These are phyloP conservation scores for Triplophysa bombifrons DNA, from an alignment of 2,797 vertebrate genomes.

Conservation along the genomic window DNA sequence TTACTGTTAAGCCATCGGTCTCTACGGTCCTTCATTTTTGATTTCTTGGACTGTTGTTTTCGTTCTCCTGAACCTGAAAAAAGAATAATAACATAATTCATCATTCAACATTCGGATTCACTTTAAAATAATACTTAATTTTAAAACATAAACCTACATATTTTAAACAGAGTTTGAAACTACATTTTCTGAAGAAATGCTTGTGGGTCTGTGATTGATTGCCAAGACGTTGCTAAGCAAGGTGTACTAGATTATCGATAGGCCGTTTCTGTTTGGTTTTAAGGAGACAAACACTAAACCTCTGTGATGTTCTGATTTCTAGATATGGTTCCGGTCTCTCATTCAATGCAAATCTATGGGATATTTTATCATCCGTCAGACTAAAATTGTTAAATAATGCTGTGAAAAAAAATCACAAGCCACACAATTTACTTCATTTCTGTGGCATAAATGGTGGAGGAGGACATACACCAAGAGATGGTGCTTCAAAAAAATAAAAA, in stretches of 20 bases:
- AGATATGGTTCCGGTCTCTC: too few relatives aligned
- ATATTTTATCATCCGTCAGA: neutral
- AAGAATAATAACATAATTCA: neutral
- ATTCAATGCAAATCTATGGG: too few relatives aligned
- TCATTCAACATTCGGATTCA: neutral
- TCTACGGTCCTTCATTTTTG: slow-evolving; percentile 77
- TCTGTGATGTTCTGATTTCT: neutral
- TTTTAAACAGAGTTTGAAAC: too few relatives aligned
- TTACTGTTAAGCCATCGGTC: slow-evolving; percentile 78
- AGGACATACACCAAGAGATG: too few relatives aligned
- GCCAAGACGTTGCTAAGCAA: neutral
- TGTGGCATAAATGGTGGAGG: too few relatives aligned
- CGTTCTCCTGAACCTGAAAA: slow-evolving; percentile 63
- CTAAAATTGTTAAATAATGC: too few relatives aligned
- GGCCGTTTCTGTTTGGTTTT: neutral
- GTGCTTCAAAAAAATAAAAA: neutral
- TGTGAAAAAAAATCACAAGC: neutral
- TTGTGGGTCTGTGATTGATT: neutral
- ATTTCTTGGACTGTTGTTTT: slow-evolving; percentile 74
- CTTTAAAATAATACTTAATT: too few relatives aligned
- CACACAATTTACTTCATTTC: too few relatives aligned
- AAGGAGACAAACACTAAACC: neutral
- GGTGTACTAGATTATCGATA: neutral
- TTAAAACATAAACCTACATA: too few relatives aligned
- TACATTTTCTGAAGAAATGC: neutral